Evolutionary conservation across 2,888 invertebrate genomes (phyloP).

Genomic region (Operophtera brumata): DNA sequence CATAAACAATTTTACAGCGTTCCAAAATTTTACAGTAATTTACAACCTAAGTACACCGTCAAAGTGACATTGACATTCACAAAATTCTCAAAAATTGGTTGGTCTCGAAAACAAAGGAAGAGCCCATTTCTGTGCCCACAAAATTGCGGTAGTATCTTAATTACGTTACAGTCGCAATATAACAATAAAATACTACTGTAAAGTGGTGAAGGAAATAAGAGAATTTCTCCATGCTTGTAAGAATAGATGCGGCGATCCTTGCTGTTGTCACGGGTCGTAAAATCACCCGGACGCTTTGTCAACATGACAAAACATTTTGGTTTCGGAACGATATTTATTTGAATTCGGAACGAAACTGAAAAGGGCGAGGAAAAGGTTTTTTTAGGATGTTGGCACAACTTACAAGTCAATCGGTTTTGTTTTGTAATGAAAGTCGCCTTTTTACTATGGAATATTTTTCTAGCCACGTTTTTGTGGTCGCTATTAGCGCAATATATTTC

Average conservation of each 20-base stretch:
- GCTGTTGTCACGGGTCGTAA: slow-evolving; percentile 30
- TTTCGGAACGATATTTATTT: slow-evolving; percentile 24
- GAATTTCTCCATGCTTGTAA: slow-evolving; percentile 46
- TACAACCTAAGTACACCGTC: slow-evolving; percentile 17
- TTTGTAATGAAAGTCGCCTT: slow-evolving; percentile 23
- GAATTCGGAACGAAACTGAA: slow-evolving; percentile 19
- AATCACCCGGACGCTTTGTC: slow-evolving; percentile 31
- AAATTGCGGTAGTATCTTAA: slow-evolving; percentile 60
- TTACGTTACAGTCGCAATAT: slow-evolving; percentile 61
- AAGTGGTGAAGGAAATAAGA: slow-evolving; percentile 49
- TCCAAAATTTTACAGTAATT: slow-evolving; percentile 25
- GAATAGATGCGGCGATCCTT: slow-evolving; percentile 40
- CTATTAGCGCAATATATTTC: not conserved
- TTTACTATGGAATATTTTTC: slow-evolving; percentile 12
- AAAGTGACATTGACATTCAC: slow-evolving; percentile 34
- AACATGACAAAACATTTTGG: slow-evolving; percentile 51
- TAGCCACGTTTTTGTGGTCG: slow-evolving; percentile 6
- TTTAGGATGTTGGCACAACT: slow-evolving; percentile 16
- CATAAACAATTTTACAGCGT: slow-evolving; percentile 23
- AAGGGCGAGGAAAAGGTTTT: slow-evolving; percentile 22
- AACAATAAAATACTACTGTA: slow-evolving; percentile 68
- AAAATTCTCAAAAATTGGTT: slow-evolving; percentile 38
- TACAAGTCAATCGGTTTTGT: slow-evolving; percentile 15
- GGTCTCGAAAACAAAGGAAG: slow-evolving; percentile 39
- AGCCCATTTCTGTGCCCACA: slow-evolving; percentile 41